Base-by-base conservation (phyloP, 2,113 vertebrate genomes). In the Serilophus lunatus region DNA sequence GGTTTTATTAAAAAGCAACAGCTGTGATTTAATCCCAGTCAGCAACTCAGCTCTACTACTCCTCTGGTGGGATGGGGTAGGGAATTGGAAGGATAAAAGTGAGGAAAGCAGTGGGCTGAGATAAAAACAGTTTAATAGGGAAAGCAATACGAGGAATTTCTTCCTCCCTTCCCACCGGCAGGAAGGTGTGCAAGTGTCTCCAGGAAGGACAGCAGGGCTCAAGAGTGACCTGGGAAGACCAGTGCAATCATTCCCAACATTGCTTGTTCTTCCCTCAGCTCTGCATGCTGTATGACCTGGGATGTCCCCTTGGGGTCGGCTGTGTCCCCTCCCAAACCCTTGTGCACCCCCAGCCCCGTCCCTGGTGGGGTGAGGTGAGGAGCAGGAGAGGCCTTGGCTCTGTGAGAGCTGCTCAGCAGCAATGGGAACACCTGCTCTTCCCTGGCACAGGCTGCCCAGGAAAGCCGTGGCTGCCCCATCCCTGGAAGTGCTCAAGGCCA, bases 11-110 rank as follows among this genome's bases (percentile, higher is more conserved):
- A 77, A 69, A 70, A 65, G 5, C n/a, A 35, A 6, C 16, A 66
- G 28, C 70, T 63, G 28, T 29, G 36, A 4, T 69, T 83, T 77
- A 63, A 42, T 49, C 18, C 23, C 42, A 14, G 18, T 20, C 77
- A 50, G 23, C 36, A 44, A 1, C 33, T 75, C 31, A 38, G 14
- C 42, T n/a, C 18, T 0, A 0, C 45, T 28, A 6, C 13, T 44
- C 12, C 49, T 16, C 3, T 56, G 42, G 49, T 56, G 49, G 35
- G 33, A 26, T 56, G 16, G 13, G 13, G 26, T 16, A 44, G 36
- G 38, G 49, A 42, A 38, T 18, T 0, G 0, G 35, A 63, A 76
- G 28, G 49, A 20, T 56, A 5, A 22, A 44, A 75, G 35, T 22
- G 49, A 33, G 13, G 24, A 56, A n/a, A 38, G 7, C 9, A 29